Base-by-base conservation (phyloP, 2,888 invertebrate species). In the Crematogaster levior region DNA sequence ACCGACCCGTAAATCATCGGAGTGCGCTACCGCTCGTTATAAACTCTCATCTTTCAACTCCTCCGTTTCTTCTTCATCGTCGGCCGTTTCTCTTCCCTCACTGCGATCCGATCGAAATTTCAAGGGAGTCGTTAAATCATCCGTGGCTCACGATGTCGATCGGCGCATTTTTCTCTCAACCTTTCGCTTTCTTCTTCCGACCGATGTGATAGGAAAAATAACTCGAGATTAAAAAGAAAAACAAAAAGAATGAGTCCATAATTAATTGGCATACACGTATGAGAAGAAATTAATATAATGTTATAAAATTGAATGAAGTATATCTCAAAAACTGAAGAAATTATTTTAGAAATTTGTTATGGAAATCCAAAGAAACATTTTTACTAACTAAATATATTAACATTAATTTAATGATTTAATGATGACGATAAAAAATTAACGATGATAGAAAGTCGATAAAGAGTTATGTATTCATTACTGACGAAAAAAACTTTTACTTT, bases 61-160 rank as follows among this genome's bases (percentile, higher is more conserved):
- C 81, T 82, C 77, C 66, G 72, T 81, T 85, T 85, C 85, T 86
- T 85, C 88, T 75, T 77, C 84, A 81, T 60, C 79, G 74, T 75
- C 77, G 80, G 51, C 84, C 88, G 87, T 89, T 89, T 88, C 88
- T 88, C 88, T 85, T 86, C 79, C 80, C 60, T 73, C 30, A 12
- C 73, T 58, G 83, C 86, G 91, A 91, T 91, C 86, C 88, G 91
- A 91, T 91, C 91, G 91, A 92, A 91, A 91, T 92, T 92, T 91
- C 87, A 87, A 87, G 74, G 84, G 89, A 91, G 92, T 91, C 92
- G 88, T 91, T 92, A 92, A 92, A 92, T 92, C 91, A 92, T 90
- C 83, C 87, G 83, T 72, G 85, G 85, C 61, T 83, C 73, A 63
- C 81, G 81, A 85, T 86, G 88, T 88, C 88, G 90, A 89, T 86